Conservation (phyloP, 2,888 invertebrate genomes). For the Diadegma fenestrale region DNA sequence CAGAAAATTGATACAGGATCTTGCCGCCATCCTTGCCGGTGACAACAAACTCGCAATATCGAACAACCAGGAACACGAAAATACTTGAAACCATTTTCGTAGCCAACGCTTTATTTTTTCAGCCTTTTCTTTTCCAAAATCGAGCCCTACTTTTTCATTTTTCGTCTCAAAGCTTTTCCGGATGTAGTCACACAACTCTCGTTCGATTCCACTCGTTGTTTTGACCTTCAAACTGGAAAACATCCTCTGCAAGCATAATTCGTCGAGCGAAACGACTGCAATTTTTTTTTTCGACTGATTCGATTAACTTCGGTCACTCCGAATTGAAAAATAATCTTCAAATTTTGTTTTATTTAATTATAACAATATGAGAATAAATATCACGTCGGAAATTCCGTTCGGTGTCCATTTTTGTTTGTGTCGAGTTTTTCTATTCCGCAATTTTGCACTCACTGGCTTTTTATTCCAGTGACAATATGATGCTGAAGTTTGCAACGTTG, state of each 20-base stretch:
- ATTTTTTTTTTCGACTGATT: constrained; percentile 12
- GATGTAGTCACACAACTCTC: not conserved
- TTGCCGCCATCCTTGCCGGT: constrained; percentile 72
- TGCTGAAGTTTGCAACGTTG: too few species aligned
- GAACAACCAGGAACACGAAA: constrained; percentile 55
- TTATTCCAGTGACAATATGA: not conserved
- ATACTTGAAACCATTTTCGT: constrained; percentile 17
- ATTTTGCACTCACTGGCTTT: not conserved
- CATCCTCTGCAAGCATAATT: not conserved
- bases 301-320: not conserved
- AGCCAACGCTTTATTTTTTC: not conserved
- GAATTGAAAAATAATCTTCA: not conserved
- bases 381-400: not conserved
- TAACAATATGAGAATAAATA: not conserved
- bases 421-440: not conserved
- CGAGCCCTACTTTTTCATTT: not conserved
- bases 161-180: not conserved
- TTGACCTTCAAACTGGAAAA: not conserved
- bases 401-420: not conserved
- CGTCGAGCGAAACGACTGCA: not conserved
- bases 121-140: not conserved
- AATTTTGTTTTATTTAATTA: constrained; percentile 1
- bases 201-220: not conserved
- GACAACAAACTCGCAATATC: constrained; percentile 66
- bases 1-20: constrained; percentile 78